phyloP scores from a whole-genome alignment of 2,797 vertebrate species.

The Lates japonicus region DNA sequence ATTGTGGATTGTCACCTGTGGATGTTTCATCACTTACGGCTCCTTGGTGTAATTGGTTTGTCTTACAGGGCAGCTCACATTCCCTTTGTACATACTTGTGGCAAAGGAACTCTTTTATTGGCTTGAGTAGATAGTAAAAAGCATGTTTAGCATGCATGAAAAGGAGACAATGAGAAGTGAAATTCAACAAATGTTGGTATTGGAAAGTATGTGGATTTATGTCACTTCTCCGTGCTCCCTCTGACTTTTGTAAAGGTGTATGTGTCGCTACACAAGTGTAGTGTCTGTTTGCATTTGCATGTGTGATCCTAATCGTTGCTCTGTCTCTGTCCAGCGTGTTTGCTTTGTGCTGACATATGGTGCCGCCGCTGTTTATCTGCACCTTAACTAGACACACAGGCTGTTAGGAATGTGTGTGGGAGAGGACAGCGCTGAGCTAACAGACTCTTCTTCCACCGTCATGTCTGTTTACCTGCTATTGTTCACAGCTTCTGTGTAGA shows the following conservation, averaged over 20 bases:
- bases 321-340: conserved; percentile 66
- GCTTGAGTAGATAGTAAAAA: background rate
- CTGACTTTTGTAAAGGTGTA: conserved; percentile 4
- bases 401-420: conserved; percentile 70
- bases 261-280: background rate
- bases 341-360: conserved; percentile 74
- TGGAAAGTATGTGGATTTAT: conserved; percentile 31
- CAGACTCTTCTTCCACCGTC: conserved; percentile 64
- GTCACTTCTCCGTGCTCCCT: conserved; percentile 15
- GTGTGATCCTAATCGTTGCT: conserved; percentile 54
- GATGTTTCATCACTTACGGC: background rate
- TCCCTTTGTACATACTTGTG: background rate
- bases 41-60: background rate
- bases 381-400: conserved; percentile 64
- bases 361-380: conserved; percentile 67
- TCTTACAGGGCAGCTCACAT: background rate
- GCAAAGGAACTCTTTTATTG: conserved; percentile 11
- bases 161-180: background rate
- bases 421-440: conserved; percentile 65
- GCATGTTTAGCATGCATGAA: background rate
- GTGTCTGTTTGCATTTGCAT: conserved; percentile 56
- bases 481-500: conserved; percentile 74
- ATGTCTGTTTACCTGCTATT: conserved; percentile 78
- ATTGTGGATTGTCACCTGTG: background rate
- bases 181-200: background rate